Evolutionary conservation across 2,888 invertebrate genomes (phyloP), one percentile per base, ranked within the genome.

Genomic region (Drosophila trichaetosa): DNA sequence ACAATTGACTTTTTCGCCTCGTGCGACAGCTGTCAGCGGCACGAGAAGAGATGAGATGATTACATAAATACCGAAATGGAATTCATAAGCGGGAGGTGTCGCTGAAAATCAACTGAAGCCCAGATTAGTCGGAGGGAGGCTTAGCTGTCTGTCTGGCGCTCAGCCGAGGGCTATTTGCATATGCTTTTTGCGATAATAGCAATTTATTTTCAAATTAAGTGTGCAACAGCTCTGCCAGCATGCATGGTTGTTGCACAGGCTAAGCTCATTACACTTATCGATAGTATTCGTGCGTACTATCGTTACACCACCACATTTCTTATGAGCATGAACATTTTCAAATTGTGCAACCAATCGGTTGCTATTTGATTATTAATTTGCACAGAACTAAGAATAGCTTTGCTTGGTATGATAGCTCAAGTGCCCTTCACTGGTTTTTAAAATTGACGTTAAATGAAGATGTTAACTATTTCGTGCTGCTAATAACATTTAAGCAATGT

Each of bases 1-100:
- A 76, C 83, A 84, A 89, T 87, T 89, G 89, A 73, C 72, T 76
- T 69, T 79, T 71, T 65, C 64, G 64, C 59, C 64, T 65, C 56
- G 42, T 58, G 74, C 63, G 66, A 65, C 75, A 58, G 52, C 49
- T 49, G 57, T 60, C 68, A 46, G 56, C 49, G 65, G 54, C 77
- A 66, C 60, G 77, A 72, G 59, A 61, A 57, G 77, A 65, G 73
- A 61, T 73, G 73, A 29, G 59, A 27, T 66, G 77, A 79, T 79
- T 80, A 69, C 64, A 79, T 80, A 79, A 80, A 68, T 51, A 33
- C 46, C 59, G 65, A 52, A 80, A 54, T 68, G 68, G 56, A 64
- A 67, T 80, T 64, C 38, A 61, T 67, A 57, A 74, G 64, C 36
- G 59, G 54, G 16, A 24, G 40, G 27, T 7, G 36, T 40, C 42